Evolutionary conservation across 1,140 invertebrate species (phyloP), one percentile per base, ranked within the genome.

Genomic region (Neuroterus valhalla): DNA sequence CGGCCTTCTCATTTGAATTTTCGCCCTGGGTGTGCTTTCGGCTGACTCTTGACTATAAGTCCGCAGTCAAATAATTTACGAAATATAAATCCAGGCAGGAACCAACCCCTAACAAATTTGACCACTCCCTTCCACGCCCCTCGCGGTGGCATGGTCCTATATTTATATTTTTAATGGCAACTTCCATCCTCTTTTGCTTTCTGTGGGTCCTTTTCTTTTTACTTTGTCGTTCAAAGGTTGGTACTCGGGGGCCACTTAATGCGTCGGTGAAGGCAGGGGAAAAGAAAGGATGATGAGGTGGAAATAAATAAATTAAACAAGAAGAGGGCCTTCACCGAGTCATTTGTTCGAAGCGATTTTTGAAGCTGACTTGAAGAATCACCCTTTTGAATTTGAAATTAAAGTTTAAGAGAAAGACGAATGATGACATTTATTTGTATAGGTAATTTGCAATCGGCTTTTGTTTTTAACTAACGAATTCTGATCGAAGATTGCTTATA

Each of bases 71-170:
- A 71, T 86, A 85, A 86, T 86, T 87, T 87, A 87, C 85, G 83
- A 85, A 86, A 83, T 86, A 86, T 86, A 87, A 86, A 86, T 86
- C 75, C 73, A 71, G 74, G 66, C 69, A 77, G 67, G 21, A 80
- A 83, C 66, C 82, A 85, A 86, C 81, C 82, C 86, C 77, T 74
- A 79, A 83, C 82, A 84, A 85, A 85, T 85, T 86, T 80, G 82
- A 81, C 83, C 86, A 86, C 83, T 83, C 85, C 84, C 79, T 78
- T 80, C 71, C 82, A 86, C 84, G 86, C 86, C 85, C 77, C 68
- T 77, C 70, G 77, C 76, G 55, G 55, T 62, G 55, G 55, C 23
- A 15, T 62, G 8, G 23, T 31, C 55, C 31, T 62, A 26, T 62
- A 66, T 70, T 43, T 75, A 70, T 68, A 70, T 68, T 55, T 72